These are phyloP conservation scores for Fregetta grallaria DNA, from an alignment of 2,113 vertebrate genomes.

Conservation along the genomic window DNA sequence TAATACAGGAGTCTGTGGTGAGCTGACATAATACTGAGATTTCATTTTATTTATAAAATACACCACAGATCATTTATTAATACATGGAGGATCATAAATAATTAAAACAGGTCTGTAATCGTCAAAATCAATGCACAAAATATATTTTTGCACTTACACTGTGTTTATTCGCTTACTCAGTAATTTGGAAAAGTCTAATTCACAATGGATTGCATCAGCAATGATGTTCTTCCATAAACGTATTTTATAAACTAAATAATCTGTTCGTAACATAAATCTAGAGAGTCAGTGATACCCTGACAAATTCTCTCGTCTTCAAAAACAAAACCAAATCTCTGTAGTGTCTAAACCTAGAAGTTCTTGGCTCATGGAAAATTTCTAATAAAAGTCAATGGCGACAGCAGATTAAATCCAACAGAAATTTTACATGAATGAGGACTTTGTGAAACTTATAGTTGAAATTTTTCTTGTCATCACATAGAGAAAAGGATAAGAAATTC, in stretches of 20 bases:
- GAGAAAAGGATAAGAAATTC: background rate
- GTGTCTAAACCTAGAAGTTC: background rate
- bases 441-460: background rate
- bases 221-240: background rate
- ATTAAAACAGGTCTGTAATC: conserved; percentile 45
- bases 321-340: background rate
- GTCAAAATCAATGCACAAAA: conserved; percentile 51
- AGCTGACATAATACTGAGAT: conserved; percentile 40
- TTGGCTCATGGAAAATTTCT: background rate
- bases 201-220: background rate
- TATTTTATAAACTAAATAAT: background rate
- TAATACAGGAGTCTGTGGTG: conserved; percentile 43
- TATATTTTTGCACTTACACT: conserved; percentile 1
- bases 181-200: background rate
- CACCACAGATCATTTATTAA: conserved; percentile 58
- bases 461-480: background rate
- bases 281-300: background rate
- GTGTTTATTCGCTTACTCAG: background rate
- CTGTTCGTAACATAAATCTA: conserved; percentile 1
- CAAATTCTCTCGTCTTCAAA: background rate
- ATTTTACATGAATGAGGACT: background rate
- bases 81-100: conserved; percentile 57
- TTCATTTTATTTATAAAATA: conserved; percentile 65
- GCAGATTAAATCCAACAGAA: background rate
- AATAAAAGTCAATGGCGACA: background rate